Evolutionary conservation across 2,113 vertebrate species (phyloP), one percentile per base, ranked within the genome.

Genomic region (Callipepla squamata): DNA sequence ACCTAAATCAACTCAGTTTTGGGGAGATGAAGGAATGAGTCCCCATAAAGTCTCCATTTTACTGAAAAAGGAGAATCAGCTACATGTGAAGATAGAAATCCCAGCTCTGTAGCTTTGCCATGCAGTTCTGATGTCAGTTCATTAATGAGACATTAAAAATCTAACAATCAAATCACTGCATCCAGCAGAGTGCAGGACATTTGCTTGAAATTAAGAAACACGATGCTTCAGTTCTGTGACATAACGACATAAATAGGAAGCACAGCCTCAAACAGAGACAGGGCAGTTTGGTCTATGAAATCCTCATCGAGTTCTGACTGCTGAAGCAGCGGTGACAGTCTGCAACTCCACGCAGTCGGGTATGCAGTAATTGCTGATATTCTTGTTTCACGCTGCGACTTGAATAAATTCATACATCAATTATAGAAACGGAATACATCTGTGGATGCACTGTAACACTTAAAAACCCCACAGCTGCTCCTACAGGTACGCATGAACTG

Each of bases 181-280:
- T 66, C 12, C 53, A 45, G 28, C 80, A 86, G 8, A 63, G n/a
- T 32, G 61, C 23, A 42, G 18, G 85, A 61, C 20, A 47, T 38
- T 76, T 80, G 28, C 30, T 69, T 44, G 50, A 44, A 94, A 82
- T 50, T 62, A 75, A 80, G 40, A 73, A 85, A 89, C 3, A 79
- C 61, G 14, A 30, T 22, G 36, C 58, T 66, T 82, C 67, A 80
- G 40, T 65, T 89, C 50, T 66, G 67, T 34, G 81, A 89, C 20
- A 17, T 4, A 32, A 13, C 67, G 66, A 69, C 18, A 20, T 7
- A 42, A 91, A 79, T 4, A 78, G 30, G 10, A 77, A 63, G 38
- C 90, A 48, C n/a, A 42, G 21, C 67, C 44, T 28, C 69, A 92
- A 92, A 84, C 57, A 25, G 48, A 51, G 88, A 86, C 65, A 6